Base-by-base conservation (phyloP, 2,888 invertebrate genomes). In the Sisyra terminalis region DNA sequence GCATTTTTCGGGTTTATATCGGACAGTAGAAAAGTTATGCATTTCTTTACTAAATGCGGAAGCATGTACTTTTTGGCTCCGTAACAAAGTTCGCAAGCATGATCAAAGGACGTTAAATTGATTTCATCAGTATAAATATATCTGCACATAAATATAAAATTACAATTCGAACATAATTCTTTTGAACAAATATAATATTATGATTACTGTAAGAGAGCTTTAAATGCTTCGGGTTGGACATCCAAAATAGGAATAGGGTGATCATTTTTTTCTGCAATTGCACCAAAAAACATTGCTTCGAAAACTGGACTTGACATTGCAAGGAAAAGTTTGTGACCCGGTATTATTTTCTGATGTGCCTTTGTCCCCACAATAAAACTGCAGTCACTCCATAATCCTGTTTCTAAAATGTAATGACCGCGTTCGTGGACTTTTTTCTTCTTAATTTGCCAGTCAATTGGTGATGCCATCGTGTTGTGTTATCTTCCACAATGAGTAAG, bases 231-330 rank as follows among this genome's bases (percentile, higher is more conserved):
- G 3, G 87, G 85, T 57, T 86, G 85, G 2, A 87, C 84, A 58
- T 88, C 87, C 29, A 80, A 69, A 50, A 88, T 86, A 1, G 76
- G 73, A 51, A 88, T 85, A 0, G 84, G 81, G 50, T 76, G 76
- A 47, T 72, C 72, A 48, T 63, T 67, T 50, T 80, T 78, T 53
- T 87, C 85, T 1, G 85, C 78, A 70, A 87, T 76, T 16, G 81
- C 80, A 0, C 87, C 87, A 54, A 70, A 86, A 55, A 88, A 87
- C 87, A 88, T 88, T 1, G 84, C 80, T 55, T 87, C 86, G 55
- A 88, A 88, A 1, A 88, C 87, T 1, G 87, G 87, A 47, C 86
- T 86, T 0, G 85, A 78, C 84, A 86, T 87, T 0, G 87, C 86
- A 43, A 88, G 62, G 46, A 87, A 71, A 29, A 88, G 60, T 58